Evolutionary conservation across 2,888 invertebrate genomes (phyloP).

Genomic region (Agrenia bidenticulata): DNA sequence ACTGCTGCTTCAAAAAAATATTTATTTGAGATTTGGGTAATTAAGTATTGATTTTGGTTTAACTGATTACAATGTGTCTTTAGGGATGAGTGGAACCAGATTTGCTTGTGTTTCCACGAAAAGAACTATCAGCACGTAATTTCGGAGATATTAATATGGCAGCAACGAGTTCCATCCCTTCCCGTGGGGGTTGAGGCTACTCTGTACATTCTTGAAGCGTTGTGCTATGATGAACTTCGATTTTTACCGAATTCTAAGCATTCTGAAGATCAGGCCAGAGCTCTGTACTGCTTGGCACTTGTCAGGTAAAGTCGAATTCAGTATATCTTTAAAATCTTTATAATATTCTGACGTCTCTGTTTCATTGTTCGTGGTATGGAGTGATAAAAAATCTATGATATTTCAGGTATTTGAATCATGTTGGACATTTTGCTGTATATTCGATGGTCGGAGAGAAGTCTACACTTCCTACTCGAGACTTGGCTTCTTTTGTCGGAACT

Average conservation of each 20-base stretch:
- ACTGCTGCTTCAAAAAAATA: too few species aligned
- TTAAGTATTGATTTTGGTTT: too few species aligned
- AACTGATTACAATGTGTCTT: too few species aligned
- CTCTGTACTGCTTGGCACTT: slow-evolving; percentile 48
- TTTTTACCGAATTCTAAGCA: background rate
- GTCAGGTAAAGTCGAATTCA: slow-evolving; percentile 35
- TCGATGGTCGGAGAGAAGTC: slow-evolving; percentile 29
- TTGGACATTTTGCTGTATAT: slow-evolving; percentile 60
- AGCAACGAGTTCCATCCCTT: slow-evolving; percentile 43
- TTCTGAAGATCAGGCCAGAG: slow-evolving; percentile 33
- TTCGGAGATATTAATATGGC: slow-evolving; percentile 46
- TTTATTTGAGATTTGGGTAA: too few species aligned
- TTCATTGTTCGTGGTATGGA: slow-evolving; percentile 3
- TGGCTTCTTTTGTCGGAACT: slow-evolving; percentile 67
- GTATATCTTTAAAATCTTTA: background rate
- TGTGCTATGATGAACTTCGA: slow-evolving; percentile 28
- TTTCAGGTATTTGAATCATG: slow-evolving; percentile 67
- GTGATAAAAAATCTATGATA: slow-evolving; percentile 52
- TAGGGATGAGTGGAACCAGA: slow-evolving; percentile 52
- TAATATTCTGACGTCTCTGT: too few species aligned
- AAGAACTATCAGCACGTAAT: slow-evolving; percentile 39
- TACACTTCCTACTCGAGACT: slow-evolving; percentile 57
- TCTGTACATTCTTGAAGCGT: slow-evolving; percentile 40
- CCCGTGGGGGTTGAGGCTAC: slow-evolving; percentile 50
- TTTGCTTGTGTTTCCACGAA: slow-evolving; percentile 42